Evolutionary conservation across 2,888 invertebrate genomes (phyloP).

Genomic region (Synergus gifuensis): DNA sequence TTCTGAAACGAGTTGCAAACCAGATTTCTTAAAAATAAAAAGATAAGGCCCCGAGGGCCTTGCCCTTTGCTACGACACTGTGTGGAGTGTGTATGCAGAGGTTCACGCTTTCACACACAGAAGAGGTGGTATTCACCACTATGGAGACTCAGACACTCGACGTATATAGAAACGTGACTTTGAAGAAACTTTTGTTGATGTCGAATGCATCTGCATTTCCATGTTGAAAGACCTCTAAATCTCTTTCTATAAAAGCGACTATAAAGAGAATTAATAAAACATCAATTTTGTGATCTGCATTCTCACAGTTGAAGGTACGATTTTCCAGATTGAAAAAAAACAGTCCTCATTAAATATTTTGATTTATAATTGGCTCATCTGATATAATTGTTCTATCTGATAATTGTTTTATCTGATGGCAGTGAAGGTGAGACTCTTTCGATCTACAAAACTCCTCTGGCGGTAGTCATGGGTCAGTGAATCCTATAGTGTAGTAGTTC

Average conservation of each 20-base stretch:
- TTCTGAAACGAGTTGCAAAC: slow-evolving; percentile 42
- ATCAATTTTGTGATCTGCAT: no score
- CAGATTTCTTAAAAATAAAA: slow-evolving; percentile 42
- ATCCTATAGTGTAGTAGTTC: slow-evolving; percentile 73
- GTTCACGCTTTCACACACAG: slow-evolving; percentile 30
- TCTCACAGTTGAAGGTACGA: no score
- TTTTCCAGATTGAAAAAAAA: no score
- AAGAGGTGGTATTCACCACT: slow-evolving; percentile 33
- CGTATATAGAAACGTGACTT: slow-evolving; percentile 45
- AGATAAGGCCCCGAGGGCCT: slow-evolving; percentile 37
- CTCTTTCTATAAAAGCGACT: neutral
- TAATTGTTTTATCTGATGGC: slow-evolving; percentile 13
- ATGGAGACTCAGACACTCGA: slow-evolving; percentile 29
- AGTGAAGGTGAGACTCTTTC: slow-evolving; percentile 49
- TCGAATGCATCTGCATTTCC: slow-evolving; percentile 40
- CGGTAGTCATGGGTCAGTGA: slow-evolving; percentile 75
- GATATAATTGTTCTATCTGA: slow-evolving; percentile 1
- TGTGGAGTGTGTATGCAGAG: slow-evolving; percentile 38
- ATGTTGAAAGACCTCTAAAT: slow-evolving; percentile 8
- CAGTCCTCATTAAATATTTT: neutral
- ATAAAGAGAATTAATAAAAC: neutral
- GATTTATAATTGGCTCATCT: no score
- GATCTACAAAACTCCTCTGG: neutral
- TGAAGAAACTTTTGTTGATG: slow-evolving; percentile 42
- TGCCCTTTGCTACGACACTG: slow-evolving; percentile 41